These are phyloP conservation scores for Coelogynopora nodosa DNA, from an alignment of 2,888 invertebrate genomes.

Conservation along the genomic window DNA sequence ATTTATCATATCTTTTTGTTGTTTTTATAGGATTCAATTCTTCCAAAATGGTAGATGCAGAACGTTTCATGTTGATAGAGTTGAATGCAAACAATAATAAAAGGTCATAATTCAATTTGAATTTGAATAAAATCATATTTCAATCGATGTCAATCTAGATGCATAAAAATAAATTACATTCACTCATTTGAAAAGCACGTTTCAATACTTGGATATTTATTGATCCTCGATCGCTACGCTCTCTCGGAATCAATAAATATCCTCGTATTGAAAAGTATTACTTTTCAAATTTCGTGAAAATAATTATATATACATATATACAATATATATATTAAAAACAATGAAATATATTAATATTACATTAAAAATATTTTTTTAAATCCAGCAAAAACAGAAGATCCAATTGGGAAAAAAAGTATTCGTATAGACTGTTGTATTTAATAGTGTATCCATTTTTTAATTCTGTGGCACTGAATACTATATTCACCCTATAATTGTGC, in stretches of 20 bases:
- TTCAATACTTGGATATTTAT: slow-evolving; percentile 19
- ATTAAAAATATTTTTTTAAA: too few species aligned
- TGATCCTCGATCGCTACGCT: background rate
- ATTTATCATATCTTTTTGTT: background rate
- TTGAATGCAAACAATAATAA: background rate
- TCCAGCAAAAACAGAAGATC: too few species aligned
- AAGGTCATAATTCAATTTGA: background rate
- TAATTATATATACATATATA: too few species aligned
- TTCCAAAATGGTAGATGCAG: background rate
- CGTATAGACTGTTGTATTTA: too few species aligned
- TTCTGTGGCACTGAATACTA: too few species aligned
- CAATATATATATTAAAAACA: too few species aligned
- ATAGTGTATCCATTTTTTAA: too few species aligned
- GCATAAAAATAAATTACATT: slow-evolving; percentile 9
- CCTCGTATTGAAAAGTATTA: slow-evolving; percentile 24
- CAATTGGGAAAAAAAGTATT: too few species aligned
- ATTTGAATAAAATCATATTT: background rate
- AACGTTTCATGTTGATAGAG: background rate
- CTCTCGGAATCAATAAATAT: slow-evolving; percentile 31
- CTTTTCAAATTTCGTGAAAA: slow-evolving; percentile 15
- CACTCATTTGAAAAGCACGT: background rate
- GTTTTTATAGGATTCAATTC: background rate
- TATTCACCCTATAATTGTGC: too few species aligned
- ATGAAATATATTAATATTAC: too few species aligned
- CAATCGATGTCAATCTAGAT: background rate